These are phyloP conservation scores for Drosophila helvetica DNA, from an alignment of 2,888 invertebrate genomes.

Conservation along the genomic window DNA sequence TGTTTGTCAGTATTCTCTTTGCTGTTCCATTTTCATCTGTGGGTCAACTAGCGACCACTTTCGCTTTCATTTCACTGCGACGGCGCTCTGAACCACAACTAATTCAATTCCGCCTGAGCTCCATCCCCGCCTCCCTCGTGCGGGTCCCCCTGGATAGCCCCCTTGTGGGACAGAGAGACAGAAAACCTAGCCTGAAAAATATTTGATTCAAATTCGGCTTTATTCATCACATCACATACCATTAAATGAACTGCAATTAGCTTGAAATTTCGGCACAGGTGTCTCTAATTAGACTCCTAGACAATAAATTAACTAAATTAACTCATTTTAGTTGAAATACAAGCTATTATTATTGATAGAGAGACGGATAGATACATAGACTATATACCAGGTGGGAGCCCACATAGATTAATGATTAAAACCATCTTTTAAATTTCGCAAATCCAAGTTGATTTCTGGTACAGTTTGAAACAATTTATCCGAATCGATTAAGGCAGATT, in stretches of 20 bases:
- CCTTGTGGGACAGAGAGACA: neutral
- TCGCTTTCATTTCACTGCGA: conserved; percentile 65
- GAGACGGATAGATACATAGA: neutral
- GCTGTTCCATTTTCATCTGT: conserved; percentile 51
- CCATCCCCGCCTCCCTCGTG: neutral
- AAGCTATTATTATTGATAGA: neutral
- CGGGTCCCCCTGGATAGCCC: neutral
- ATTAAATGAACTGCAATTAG: conserved; percentile 41
- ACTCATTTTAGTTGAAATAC: neutral
- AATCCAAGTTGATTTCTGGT: neutral
- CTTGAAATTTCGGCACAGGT: conserved; percentile 8
- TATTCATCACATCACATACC: conserved; percentile 41
- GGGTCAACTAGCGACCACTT: conserved; percentile 57
- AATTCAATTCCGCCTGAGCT: conserved; percentile 19
- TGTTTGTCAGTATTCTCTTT: conserved; percentile 40
- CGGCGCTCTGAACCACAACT: conserved; percentile 52
- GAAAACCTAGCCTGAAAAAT: neutral
- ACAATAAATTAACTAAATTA: conserved; percentile 5
- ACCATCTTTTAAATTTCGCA: too few species aligned
- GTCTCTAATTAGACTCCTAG: conserved; percentile 22
- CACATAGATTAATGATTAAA: too few species aligned
- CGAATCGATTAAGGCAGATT: neutral
- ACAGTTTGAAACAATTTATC: neutral
- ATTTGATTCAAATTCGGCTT: conserved; percentile 27
- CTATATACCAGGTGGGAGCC: too few species aligned